Conservation (phyloP, 2,888 invertebrate species). For the Linnaemya tessellans region DNA sequence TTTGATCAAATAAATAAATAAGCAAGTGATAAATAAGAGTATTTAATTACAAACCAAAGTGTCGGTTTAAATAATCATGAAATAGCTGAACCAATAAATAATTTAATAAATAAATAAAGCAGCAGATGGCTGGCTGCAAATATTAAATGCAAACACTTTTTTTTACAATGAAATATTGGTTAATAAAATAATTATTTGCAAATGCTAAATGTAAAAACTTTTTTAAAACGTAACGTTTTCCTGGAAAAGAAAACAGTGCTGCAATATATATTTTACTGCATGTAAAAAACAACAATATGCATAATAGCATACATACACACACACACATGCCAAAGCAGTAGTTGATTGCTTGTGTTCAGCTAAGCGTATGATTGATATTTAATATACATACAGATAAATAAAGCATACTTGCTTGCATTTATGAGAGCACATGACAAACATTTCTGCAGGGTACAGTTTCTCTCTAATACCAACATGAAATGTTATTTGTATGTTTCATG, state of each 20-base stretch:
- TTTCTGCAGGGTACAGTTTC: no score
- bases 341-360: background rate
- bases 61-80: slow-evolving; percentile 13
- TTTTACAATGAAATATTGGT: slow-evolving; percentile 18
- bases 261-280: background rate
- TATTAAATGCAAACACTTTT: slow-evolving; percentile 22
- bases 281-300: no score
- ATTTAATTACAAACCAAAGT: slow-evolving; percentile 18
- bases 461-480: no score
- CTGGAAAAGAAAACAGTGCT: background rate
- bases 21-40: background rate
- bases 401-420: background rate
- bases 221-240: background rate
- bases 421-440: background rate
- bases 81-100: slow-evolving; percentile 38
- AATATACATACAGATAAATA: background rate
- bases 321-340: background rate
- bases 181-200: slow-evolving; percentile 34
- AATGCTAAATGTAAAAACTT: background rate
- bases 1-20: slow-evolving; percentile 4
- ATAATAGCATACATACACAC: no score
- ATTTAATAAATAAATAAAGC: slow-evolving; percentile 46
- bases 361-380: background rate
- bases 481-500: no score
- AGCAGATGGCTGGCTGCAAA: slow-evolving; percentile 37